Conservation (phyloP, 2,797 vertebrate genomes). For the Pipistrellus kuhlii region DNA sequence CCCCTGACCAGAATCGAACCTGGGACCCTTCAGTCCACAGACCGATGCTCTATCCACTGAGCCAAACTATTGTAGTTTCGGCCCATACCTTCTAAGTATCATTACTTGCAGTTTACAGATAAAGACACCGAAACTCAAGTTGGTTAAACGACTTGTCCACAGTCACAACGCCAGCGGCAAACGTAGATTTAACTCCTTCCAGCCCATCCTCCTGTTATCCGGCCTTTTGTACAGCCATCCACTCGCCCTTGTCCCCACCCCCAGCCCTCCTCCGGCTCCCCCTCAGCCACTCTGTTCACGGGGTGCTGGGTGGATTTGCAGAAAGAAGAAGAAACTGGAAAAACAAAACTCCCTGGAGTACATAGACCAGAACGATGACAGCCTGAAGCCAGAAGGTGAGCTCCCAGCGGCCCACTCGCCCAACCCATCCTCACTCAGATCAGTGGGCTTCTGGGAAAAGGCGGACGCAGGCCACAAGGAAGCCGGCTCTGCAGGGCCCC, state of each 20-base stretch:
- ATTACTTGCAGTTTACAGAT: slow-evolving; percentile 6
- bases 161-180: neutral
- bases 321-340: slow-evolving; percentile 92
- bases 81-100: neutral
- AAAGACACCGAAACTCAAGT: neutral
- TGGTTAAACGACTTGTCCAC: neutral
- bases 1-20: no score
- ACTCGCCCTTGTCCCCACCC: neutral
- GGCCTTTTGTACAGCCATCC: neutral
- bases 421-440: slow-evolving; percentile 41
- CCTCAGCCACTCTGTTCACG: neutral
- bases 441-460: slow-evolving; percentile 60
- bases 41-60: no score
- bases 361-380: slow-evolving; percentile 91
- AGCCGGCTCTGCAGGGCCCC: slow-evolving; percentile 49
- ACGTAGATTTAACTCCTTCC: neutral
- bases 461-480: slow-evolving; percentile 54
- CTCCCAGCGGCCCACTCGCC: slow-evolving; percentile 40
- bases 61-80: no score
- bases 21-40: no score
- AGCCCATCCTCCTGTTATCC: neutral
- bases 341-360: slow-evolving; percentile 91
- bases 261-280: neutral
- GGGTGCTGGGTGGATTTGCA: slow-evolving; percentile 76
- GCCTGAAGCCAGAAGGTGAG: slow-evolving; percentile 93